phyloP scores from a whole-genome alignment of 1,140 invertebrate species.

The Zaprionus gabonicus region DNA sequence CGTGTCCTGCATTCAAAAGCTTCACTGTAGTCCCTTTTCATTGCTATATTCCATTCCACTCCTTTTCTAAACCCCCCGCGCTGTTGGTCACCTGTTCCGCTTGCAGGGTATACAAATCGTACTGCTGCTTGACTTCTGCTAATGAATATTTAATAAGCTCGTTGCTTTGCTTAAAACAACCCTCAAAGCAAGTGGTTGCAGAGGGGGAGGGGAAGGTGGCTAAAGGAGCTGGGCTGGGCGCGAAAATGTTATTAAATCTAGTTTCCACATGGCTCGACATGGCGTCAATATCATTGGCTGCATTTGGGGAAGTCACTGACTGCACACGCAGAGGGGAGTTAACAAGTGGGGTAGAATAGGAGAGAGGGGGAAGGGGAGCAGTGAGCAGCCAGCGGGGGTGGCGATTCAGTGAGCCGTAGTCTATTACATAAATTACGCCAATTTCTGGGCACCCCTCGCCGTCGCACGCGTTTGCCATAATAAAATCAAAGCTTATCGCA shows the following conservation, averaged over 20 bases:
- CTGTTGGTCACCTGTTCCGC: conserved; percentile 7
- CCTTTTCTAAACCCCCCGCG: not conserved
- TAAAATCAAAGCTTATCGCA: conserved; percentile 83
- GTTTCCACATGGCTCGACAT: conserved; percentile 61
- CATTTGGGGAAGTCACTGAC: conserved; percentile 19
- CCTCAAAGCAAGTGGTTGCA: conserved; percentile 10
- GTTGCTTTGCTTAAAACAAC: conserved; percentile 38
- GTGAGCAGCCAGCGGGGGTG: conserved; percentile 1
- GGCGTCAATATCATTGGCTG: conserved; percentile 45
- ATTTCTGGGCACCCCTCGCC: conserved; percentile 48
- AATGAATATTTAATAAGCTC: conserved; percentile 80
- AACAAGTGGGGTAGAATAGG: too few species aligned
- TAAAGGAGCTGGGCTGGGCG: conserved; percentile 9
- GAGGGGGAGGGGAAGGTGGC: not conserved
- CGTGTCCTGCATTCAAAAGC: too few species aligned
- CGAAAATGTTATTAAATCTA: conserved; percentile 76
- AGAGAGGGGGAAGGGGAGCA: not conserved
- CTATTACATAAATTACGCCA: conserved; percentile 80
- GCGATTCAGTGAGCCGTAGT: conserved; percentile 52
- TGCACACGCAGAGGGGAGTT: not conserved
- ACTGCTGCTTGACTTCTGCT: conserved; percentile 44
- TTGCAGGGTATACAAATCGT: conserved; percentile 31
- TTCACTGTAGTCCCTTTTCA: not conserved
- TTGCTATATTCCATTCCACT: not conserved
- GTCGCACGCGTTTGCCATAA: conserved; percentile 75